A percentile compares a stretch with the other conserved stretches of the same genome.
Evolutionary conservation across 2,888 invertebrate species (phyloP).

Genomic region (Ornithoptera priamus): DNA sequence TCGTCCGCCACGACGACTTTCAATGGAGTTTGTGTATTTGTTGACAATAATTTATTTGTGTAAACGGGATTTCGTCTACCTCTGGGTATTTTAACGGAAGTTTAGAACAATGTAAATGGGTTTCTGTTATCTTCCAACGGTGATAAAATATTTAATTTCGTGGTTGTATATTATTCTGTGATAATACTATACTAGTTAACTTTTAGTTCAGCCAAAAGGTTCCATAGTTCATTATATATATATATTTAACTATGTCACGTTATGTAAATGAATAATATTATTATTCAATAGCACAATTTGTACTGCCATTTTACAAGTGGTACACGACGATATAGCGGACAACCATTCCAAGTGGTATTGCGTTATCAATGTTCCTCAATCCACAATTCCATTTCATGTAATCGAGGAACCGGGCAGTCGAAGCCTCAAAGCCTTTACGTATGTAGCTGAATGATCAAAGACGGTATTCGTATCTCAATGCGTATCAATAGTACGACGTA

Average conservation of each 20-base stretch:
- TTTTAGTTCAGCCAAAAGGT: too few species aligned
- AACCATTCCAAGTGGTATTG: neutral
- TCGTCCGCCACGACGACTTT: slow-evolving; percentile 40
- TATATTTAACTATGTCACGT: too few species aligned
- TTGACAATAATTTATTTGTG: slow-evolving; percentile 25
- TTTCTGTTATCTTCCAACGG: neutral
- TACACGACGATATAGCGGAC: neutral
- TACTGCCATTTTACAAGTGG: neutral
- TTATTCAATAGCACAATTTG: neutral
- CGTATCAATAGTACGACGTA: neutral
- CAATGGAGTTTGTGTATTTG: slow-evolving; percentile 37
- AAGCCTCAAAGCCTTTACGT: slow-evolving; percentile 1
- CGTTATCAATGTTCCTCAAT: slow-evolving; percentile 1
- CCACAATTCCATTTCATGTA: neutral
- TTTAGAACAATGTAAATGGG: neutral
- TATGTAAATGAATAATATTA: too few species aligned
- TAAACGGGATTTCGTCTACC: neutral
- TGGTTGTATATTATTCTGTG: too few species aligned
- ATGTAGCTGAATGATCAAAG: neutral
- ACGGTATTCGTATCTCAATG: slow-evolving; percentile 1
- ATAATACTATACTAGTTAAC: too few species aligned
- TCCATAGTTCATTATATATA: too few species aligned
- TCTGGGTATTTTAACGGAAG: neutral
- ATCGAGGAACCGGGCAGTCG: neutral
- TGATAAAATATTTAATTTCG: neutral